Evolutionary conservation across 2,888 invertebrate genomes (phyloP).

Genomic region (Ormyrus thymus): DNA sequence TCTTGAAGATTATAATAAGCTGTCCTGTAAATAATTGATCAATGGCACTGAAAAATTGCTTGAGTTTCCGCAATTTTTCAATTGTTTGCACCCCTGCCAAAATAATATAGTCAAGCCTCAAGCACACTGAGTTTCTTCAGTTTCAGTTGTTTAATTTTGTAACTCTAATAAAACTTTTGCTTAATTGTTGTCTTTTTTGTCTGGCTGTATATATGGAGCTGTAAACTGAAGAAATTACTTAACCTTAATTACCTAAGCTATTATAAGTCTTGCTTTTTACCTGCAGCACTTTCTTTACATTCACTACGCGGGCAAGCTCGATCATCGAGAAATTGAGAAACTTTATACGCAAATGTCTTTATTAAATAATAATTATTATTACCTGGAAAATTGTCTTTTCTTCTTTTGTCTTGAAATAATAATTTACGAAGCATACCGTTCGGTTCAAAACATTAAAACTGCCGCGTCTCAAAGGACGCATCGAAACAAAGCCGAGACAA

Average conservation of each 20-base stretch:
- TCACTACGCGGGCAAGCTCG: constrained; percentile 12
- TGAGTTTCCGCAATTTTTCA: constrained; percentile 49
- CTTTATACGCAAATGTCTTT: too few species aligned
- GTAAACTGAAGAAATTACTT: constrained; percentile 24
- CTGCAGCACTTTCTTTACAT: background rate
- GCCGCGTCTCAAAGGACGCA: too few species aligned
- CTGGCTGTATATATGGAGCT: too few species aligned
- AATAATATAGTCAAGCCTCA: constrained; percentile 13
- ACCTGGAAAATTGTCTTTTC: too few species aligned
- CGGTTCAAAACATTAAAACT: too few species aligned
- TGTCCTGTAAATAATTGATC: constrained; percentile 15
- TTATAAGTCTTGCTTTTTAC: constrained; percentile 14
- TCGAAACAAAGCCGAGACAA: background rate
- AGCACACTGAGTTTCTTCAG: constrained; percentile 18
- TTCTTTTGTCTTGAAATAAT: too few species aligned
- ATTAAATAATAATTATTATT: too few species aligned
- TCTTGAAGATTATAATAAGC: constrained; percentile 5
- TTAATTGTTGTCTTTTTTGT: too few species aligned
- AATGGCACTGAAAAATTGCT: constrained; percentile 50
- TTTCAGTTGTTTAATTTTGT: background rate
- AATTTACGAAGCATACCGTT: too few species aligned
- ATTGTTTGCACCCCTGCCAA: constrained; percentile 48
- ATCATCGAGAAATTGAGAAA: background rate
- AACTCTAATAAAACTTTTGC: too few species aligned
- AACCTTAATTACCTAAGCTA: background rate